Evolutionary conservation across 2,113 vertebrate species (phyloP), one percentile per base, ranked within the genome.

Genomic region (Sebastes schlegelii): DNA sequence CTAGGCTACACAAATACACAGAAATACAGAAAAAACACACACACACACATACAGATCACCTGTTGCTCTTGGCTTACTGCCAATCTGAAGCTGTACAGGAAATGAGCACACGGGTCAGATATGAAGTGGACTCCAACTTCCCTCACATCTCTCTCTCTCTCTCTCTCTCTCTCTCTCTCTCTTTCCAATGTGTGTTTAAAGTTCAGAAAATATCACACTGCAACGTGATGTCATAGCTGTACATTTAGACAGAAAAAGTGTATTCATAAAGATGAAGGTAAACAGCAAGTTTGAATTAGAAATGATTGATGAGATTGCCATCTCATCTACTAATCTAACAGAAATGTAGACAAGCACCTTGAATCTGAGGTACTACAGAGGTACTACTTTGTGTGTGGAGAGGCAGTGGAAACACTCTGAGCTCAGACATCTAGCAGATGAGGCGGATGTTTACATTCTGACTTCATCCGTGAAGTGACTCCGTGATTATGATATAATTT

Each of bases 91-190:
- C 96, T 95, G 84, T 82, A 92, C 93, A 93, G 95, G 97, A 98
- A 97, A 97, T 96, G 96, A 97, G 95, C 96, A 93, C 94, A 96
- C 88, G 85, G 94, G 95, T 95, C 88, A 97, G 94, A 96, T 97
- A 97, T 94, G 91, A 96, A 94, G 94, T 85, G 61, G 94, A 96
- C 92, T 95, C 89, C 14, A 34, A 34, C 34, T 2, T 4, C 42
- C 12, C 64, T 8, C 19, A 34, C 34, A 34, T 4, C 6, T 11
- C 9, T 5, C 9, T 14, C 6, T 11, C 63, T 10, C 4, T 8
- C 16, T 89, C 79, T 79, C 88, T 90, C 21, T 46, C n/a, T 21
- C 60, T 89, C 80, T 71, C 86, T 93, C 55, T 71, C 34, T 69
- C 17, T 66, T 9, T 11, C 43, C 16, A 23, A 19, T 42, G n/a